Percentiles rank a stretch among this genome's conserved stretches.
phyloP scores from a whole-genome alignment of 2,888 invertebrate species.

The Diaphora mendica region DNA sequence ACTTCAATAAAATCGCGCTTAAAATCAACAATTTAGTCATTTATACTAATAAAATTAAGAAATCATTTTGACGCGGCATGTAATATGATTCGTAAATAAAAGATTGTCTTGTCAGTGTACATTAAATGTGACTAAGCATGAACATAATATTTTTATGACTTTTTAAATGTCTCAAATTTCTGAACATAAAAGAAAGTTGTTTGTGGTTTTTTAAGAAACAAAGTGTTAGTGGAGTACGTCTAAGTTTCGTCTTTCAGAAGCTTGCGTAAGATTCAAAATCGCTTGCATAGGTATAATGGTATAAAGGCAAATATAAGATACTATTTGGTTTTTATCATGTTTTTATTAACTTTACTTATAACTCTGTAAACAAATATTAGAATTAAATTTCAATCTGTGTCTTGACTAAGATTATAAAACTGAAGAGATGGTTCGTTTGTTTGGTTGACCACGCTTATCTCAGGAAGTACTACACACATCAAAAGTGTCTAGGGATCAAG shows the following conservation, averaged over 20 bases:
- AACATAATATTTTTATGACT: background rate
- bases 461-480: too few relatives aligned
- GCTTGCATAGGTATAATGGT: background rate
- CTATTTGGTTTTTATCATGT: background rate
- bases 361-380: too few relatives aligned
- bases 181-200: background rate
- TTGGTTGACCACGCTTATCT: background rate
- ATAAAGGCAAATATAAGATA: too few relatives aligned
- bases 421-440: too few relatives aligned
- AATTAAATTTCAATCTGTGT: too few relatives aligned
- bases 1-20: too few relatives aligned
- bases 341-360: background rate
- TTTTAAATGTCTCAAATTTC: slow-evolving; percentile 1
- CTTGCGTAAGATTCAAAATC: background rate
- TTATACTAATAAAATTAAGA: background rate
- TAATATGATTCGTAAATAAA: background rate
- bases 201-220: background rate
- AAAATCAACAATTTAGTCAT: too few relatives aligned
- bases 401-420: too few relatives aligned
- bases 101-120: background rate
- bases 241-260: background rate
- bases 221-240: background rate
- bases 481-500: too few relatives aligned
- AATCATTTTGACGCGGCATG: background rate
- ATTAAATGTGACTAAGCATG: background rate